These are phyloP conservation scores for Trichoplax adhaerens DNA, from an alignment of 37 sponge, comb jelly and placozoan species.

Conservation along the genomic window DNA sequence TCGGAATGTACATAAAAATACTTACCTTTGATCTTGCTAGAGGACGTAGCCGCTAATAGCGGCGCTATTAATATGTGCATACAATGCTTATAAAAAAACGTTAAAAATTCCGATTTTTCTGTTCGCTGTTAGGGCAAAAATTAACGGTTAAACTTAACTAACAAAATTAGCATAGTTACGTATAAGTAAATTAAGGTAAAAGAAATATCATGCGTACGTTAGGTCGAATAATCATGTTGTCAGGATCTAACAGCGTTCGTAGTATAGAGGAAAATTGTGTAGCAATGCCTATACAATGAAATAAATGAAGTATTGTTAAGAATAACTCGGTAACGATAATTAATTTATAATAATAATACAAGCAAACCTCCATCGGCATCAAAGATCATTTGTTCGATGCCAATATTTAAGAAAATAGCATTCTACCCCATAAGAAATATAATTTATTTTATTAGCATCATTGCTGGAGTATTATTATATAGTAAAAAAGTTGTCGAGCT, in stretches of 20 bases:
- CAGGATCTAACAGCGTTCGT: conserved; percentile 74
- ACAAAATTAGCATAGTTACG: not conserved
- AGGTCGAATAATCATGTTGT: conserved; percentile 37
- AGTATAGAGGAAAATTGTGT: conserved; percentile 10
- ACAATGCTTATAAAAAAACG: conserved; percentile 84
- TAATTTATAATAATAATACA: no score
- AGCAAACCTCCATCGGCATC: conserved; percentile 27
- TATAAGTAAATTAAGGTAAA: conserved; percentile 4
- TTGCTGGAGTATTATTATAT: no score
- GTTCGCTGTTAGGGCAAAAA: conserved; percentile 12
- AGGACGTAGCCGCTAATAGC: conserved; percentile 11
- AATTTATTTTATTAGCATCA: no score
- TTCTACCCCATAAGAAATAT: conserved; percentile 21
- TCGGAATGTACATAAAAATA: not conserved
- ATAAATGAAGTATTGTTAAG: no score
- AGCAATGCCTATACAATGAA: no score
- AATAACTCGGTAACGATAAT: no score
- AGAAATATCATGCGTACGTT: conserved; percentile 1
- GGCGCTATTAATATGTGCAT: conserved; percentile 84
- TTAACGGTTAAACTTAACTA: not conserved
- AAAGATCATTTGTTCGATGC: conserved; percentile 57
- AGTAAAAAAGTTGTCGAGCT: no score
- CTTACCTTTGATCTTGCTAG: conserved; percentile 49
- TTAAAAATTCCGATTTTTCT: conserved; percentile 72
- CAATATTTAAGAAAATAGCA: conserved; percentile 45